phyloP scores from a whole-genome alignment of 2,797 vertebrate genomes.

The Tokudaia muenninki region DNA sequence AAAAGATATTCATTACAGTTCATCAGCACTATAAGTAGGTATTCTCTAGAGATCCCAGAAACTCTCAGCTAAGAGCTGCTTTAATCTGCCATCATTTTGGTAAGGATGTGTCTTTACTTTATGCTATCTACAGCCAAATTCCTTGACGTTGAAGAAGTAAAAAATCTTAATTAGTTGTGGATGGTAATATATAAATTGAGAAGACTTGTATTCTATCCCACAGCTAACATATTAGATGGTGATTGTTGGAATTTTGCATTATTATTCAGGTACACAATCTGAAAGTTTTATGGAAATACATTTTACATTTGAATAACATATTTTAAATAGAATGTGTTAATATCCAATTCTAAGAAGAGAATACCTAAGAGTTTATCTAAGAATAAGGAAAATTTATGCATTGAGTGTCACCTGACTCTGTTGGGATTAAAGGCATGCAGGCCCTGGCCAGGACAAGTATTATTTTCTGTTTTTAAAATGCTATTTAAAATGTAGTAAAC shows the following conservation, averaged over 20 bases:
- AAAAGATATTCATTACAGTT: neutral
- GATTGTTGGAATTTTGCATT: neutral
- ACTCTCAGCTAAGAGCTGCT: neutral
- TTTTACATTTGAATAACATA: conserved; percentile 33
- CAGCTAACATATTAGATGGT: neutral
- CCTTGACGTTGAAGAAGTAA: neutral
- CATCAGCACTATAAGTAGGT: neutral
- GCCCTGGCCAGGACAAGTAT: neutral
- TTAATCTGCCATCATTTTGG: neutral
- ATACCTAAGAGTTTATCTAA: conserved; percentile 10
- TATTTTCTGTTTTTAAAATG: conserved; percentile 47
- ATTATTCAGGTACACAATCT: neutral
- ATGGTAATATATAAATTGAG: neutral
- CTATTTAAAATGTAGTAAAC: conserved; percentile 11
- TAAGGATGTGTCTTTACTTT: neutral
- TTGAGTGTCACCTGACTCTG: neutral
- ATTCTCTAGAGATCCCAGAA: neutral
- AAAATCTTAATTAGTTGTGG: conserved; percentile 33
- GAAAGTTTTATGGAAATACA: conserved; percentile 37
- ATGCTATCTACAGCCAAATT: neutral
- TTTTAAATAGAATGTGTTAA: neutral
- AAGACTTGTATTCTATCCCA: neutral
- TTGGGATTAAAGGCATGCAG: neutral
- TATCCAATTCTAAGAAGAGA: neutral
- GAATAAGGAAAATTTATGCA: neutral